Conservation (phyloP, 1,140 invertebrate species). For the Chionoecetes opilio region DNA sequence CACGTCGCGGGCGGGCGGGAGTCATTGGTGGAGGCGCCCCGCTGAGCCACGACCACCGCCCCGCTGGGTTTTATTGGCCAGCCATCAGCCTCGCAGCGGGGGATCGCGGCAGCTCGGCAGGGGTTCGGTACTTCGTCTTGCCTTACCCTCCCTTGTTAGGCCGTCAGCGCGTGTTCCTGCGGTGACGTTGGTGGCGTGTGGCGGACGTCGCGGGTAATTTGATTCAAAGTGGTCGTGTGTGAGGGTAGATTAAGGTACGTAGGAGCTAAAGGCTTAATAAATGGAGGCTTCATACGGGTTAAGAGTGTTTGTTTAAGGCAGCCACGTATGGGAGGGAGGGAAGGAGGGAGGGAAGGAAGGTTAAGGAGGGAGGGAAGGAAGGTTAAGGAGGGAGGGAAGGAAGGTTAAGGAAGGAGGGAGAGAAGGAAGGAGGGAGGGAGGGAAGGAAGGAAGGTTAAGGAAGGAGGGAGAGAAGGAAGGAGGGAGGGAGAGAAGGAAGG, state of each 20-base stretch:
- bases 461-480: neutral
- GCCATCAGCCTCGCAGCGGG: slow-evolving; percentile 44
- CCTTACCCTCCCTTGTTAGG: neutral
- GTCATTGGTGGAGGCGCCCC: neutral
- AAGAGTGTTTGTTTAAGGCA: slow-evolving; percentile 32
- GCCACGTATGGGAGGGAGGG: neutral
- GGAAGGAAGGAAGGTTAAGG: neutral
- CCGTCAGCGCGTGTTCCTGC: slow-evolving; percentile 3
- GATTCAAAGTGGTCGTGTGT: neutral
- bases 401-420: neutral
- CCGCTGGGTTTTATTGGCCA: slow-evolving; percentile 37
- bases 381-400: neutral
- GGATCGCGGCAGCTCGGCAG: neutral
- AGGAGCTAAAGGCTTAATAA: neutral
- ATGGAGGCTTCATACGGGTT: neutral
- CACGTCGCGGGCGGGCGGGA: slow-evolving; percentile 16
- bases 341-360: neutral
- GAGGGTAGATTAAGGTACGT: neutral
- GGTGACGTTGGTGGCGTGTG: neutral
- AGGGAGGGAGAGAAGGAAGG: neutral
- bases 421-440: slow-evolving; percentile 22
- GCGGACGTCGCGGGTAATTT: neutral
- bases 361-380: neutral
- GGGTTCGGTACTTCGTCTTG: slow-evolving; percentile 19
- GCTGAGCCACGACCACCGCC: neutral